Base-by-base conservation (phyloP, 2,888 invertebrate species). In the Acrocyrtus sp. region DNA sequence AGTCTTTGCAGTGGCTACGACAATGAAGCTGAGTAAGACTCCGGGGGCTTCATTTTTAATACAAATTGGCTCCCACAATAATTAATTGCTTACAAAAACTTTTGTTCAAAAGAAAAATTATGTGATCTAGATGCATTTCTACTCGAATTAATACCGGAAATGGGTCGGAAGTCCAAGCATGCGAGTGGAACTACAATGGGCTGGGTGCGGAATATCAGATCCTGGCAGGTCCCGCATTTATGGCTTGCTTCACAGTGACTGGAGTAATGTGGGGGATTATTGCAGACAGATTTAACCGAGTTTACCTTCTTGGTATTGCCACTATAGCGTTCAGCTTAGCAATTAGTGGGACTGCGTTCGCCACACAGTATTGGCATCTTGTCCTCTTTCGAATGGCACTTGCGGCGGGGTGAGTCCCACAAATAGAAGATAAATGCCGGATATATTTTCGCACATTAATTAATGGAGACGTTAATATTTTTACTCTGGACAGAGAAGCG, bases 151-250 rank as follows among this genome's bases (percentile, higher is more conserved):
- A n/a, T n/a, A n/a, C n/a, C n/a, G n/a, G n/a, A n/a, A n/a, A n/a
- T n/a, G n/a, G n/a, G n/a, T n/a, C n/a, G n/a, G n/a, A n/a, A n/a
- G n/a, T n/a, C n/a, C n/a, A 85, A 5, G 93, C 92, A 84, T 96
- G 96, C 85, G 92, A 93, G 83, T 96, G 95, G 95, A 92, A 91
- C 83, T 95, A 95, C 87, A 95, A 94, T 83, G 96, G 96, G 0
- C 87, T 95, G 66, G 96, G 96, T 10, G 87, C 95, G 74, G 94
- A 95, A 83, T 96, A 96, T 85, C 96, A 96, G 85, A 89, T 96
- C 76, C 85, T 96, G 74, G 96, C 96, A 0, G 96, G 96, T 0
- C 96, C 96, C 0, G 92, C 93, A 78, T 96, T 95, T 85, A 95
- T 96, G 83, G 91, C 94, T 1, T 91, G 96, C 39, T 96, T 93